Conservation (phyloP, 2,888 invertebrate genomes). For the Caenorhabditis sp. region DNA sequence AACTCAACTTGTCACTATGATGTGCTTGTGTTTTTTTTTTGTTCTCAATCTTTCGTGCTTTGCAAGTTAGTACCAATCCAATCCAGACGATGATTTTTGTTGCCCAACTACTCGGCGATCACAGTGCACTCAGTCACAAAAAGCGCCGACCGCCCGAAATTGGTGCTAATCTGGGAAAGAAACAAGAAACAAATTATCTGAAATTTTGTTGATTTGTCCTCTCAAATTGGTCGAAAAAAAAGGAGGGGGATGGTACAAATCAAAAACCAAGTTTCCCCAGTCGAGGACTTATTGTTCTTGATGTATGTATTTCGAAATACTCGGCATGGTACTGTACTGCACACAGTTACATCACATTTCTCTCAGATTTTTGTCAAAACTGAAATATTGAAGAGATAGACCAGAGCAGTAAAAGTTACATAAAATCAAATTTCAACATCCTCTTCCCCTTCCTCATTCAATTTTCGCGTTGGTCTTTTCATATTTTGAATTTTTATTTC, state of each 20-base stretch:
- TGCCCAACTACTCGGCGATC: conserved; percentile 8
- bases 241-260: background rate
- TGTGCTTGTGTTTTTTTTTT: background rate
- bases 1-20: background rate
- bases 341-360: too few species aligned
- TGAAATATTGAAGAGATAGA: too few species aligned
- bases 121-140: conserved; percentile 3
- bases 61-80: background rate
- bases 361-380: too few species aligned
- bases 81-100: background rate
- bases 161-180: conserved; percentile 37
- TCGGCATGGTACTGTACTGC: too few species aligned
- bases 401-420: too few species aligned
- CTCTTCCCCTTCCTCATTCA: too few species aligned
- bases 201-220: conserved; percentile 23
- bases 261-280: background rate
- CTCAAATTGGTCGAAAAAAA: too few species aligned
- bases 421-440: too few species aligned
- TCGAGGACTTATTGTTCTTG: too few species aligned
- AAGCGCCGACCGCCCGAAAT: conserved; percentile 3
- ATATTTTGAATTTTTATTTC: background rate
- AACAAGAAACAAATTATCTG: conserved; percentile 48
- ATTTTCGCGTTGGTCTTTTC: too few species aligned
- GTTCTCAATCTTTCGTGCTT: background rate
- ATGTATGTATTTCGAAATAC: conserved; percentile 1